These are phyloP conservation scores for Sylvilagus bachmani DNA, from an alignment of 2,113 vertebrate genomes.

Conservation along the genomic window DNA sequence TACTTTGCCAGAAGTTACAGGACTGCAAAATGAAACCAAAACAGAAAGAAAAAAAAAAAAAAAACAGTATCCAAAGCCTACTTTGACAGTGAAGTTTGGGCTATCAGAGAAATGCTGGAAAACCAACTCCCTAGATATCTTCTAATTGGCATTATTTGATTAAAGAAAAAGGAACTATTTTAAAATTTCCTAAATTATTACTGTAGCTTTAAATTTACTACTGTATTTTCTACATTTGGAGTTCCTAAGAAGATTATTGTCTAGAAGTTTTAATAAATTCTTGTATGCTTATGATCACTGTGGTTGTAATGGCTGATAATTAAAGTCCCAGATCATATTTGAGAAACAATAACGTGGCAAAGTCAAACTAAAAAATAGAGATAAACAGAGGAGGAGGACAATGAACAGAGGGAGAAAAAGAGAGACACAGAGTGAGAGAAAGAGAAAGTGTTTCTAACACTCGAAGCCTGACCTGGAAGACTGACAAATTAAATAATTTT, in stretches of 20 bases:
- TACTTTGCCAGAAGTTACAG: background rate
- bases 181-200: background rate
- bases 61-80: background rate
- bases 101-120: background rate
- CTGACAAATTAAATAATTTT: background rate
- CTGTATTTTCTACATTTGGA: background rate
- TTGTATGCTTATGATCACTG: background rate
- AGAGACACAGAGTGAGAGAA: too few relatives aligned
- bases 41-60: too few relatives aligned
- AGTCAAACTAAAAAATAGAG: background rate
- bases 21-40: background rate
- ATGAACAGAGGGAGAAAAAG: accelerated
- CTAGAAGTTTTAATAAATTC: background rate
- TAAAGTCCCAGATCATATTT: background rate
- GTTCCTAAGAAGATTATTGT: background rate
- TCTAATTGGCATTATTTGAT: background rate
- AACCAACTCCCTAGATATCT: background rate
- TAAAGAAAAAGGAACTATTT: background rate
- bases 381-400: background rate
- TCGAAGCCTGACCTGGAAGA: background rate
- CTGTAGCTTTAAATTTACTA: background rate
- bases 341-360: background rate
- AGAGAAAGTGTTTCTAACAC: background rate
- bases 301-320: background rate
- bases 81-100: background rate